phyloP scores from a whole-genome alignment of 2,113 vertebrate genomes.

The Dryoscopus gambensis region DNA sequence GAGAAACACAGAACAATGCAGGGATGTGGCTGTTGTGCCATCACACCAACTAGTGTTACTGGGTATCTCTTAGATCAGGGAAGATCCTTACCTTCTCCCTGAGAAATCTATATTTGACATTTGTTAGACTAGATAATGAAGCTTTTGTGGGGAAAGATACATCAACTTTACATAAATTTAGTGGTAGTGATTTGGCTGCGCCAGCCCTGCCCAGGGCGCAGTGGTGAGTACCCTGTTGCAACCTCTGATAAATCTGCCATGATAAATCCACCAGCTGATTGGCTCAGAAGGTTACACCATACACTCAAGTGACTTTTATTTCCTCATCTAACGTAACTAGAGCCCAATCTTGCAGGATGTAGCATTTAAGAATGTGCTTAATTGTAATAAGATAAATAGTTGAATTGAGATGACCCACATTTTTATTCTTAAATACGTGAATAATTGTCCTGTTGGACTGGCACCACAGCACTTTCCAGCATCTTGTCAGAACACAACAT shows the following conservation, averaged over 20 bases:
- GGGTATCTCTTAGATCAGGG: background rate
- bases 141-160: background rate
- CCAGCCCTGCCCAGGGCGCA: rapidly evolving
- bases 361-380: background rate
- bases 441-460: background rate
- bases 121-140: background rate
- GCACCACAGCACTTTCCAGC: background rate
- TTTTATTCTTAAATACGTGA: background rate
- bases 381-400: background rate
- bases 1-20: background rate
- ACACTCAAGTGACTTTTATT: background rate
- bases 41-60: background rate
- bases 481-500: background rate
- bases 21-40: background rate
- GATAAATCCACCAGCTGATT: background rate
- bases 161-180: background rate
- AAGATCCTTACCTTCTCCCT: background rate
- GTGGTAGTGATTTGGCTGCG: background rate
- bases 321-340: background rate
- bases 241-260: background rate
- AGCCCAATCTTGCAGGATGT: background rate
- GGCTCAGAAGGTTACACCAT: background rate
- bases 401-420: background rate
- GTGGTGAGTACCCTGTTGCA: background rate
- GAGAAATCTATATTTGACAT: background rate